Evolutionary conservation across 2,797 vertebrate species (phyloP), one percentile per base, ranked within the genome.

Genomic region (Agapornis canus): DNA sequence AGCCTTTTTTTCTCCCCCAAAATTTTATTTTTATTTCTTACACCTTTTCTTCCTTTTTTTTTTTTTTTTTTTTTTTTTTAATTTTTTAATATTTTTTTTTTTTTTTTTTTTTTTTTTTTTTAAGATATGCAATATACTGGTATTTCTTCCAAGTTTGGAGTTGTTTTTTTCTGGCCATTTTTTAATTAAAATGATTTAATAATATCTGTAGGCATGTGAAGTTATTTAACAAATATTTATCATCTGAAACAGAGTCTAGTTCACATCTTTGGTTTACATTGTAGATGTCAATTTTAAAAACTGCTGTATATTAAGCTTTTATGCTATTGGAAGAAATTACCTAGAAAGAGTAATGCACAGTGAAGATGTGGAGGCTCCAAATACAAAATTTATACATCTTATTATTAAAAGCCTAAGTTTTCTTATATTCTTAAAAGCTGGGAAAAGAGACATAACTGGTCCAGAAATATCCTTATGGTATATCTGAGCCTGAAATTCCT

Each of bases 1-100:
- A 13, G 5, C 0, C 0, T 10, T 69, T 56, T 43, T 40, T 37
- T 0, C 10, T 52, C 3, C 7, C 79, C 8, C 26, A 7, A 23
- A 56, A n/a, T 72, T 85, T 69, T 4, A 68, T 75, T 76, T 60
- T 11, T 29, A 37, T 57, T 86, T 82, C 11, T 29, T 59, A 35
- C 2, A 42, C 1, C 1, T 7, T 4, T 47, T 19, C 35, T 35
- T 45, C n/a, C n/a, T 6, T 29, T 23, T 39, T 29, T 47, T 29
- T 80, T 78, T 45, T 6, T 29, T 23, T 39, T 29, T 47, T 29
- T 80, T 78, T 45, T 6, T 29, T 23, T 39, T 29, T 47, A n/a
- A n/a, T n/a, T n/a, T n/a, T n/a, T n/a, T n/a, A n/a, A n/a, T n/a
- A n/a, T n/a, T n/a, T n/a, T n/a, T n/a, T n/a, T n/a, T n/a, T n/a